Base-by-base conservation (phyloP, 2,113 vertebrate species). In the Brevimyrus niger region DNA sequence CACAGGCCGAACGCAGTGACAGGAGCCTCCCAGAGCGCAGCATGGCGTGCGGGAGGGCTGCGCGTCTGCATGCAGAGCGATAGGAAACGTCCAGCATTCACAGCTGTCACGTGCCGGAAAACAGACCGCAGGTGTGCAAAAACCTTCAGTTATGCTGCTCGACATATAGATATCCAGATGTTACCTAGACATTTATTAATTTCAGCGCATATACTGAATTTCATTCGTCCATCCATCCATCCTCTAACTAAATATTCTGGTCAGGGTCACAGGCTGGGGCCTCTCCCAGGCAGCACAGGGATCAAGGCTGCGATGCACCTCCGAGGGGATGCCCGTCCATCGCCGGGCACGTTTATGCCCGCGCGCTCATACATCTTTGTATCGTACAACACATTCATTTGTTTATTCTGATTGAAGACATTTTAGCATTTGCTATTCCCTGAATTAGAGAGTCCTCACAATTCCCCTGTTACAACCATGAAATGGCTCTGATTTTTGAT, bases 401-500 rank as follows among this genome's bases (percentile, higher is more conserved):
- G 80, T 48, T 86, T 47, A 65, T 86, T 89, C 27, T 69, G 50
- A 86, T 61, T 8, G n/a, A 65, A 31, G 83, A 47, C 35, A 58
- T 38, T 61, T 11, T 17, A 19, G 4, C 53, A 85, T 31, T 89
- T 58, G 47, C 55, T 1, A 61, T 61, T 61, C 19, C 61, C n/a
- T 50, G 38, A n/a, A 21, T 65, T 17, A 31, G n/a, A 21, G 17
- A 65, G 15, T 42, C 35, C 65, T 61, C 42, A n/a, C 38, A 47
- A 58, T 86, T 38, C n/a, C 82, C 51, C 38, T 58, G 51, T 65
- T 44, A 85, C 27, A 3, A 61, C 35, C 58, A 46, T 53, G 1
- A 65, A 65, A 86, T 46, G 73, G 88, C 87, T 89, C 61, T 61
- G 42, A 89, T 86, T 89, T 61, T 61, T 44, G 55, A 89, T 48